A percentile compares a stretch with the other conserved stretches of the same genome.
phyloP scores from a whole-genome alignment of 2,113 vertebrate species.

The Ellobius talpinus region DNA sequence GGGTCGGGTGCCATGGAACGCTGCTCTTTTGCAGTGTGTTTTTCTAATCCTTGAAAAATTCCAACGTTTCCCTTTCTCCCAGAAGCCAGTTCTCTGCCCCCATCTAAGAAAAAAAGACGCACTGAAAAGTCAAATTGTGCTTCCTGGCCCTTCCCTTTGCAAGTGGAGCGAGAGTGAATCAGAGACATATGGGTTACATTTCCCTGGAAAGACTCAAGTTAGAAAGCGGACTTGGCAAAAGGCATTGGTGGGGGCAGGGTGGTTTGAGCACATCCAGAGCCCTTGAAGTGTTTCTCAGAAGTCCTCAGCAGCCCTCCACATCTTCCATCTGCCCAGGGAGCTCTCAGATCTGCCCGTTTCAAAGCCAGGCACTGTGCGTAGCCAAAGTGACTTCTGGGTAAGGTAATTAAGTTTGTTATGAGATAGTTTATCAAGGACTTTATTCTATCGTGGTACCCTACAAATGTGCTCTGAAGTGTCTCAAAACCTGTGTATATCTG shows the following conservation, averaged over 20 bases:
- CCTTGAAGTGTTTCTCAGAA: not conserved
- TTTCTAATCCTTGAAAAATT: not conserved
- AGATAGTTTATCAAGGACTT: constrained; percentile 23
- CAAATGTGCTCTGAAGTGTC: constrained; percentile 1
- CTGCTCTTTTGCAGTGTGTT: not conserved
- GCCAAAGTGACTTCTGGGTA: not conserved
- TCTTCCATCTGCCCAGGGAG: not conserved
- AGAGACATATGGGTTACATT: constrained; percentile 83
- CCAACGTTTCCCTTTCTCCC: not conserved
- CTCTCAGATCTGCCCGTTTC: not conserved
- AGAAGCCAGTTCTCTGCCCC: constrained; percentile 38
- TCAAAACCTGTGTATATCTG: not conserved
- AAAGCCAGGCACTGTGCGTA: not conserved
- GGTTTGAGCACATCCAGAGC: constrained; percentile 28
- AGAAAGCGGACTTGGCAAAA: constrained; percentile 77
- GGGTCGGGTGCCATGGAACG: not conserved
- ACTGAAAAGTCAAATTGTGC: constrained; percentile 57
- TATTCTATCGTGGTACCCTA: constrained; percentile 20
- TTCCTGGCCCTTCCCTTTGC: constrained; percentile 75
- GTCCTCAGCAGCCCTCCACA: not conserved
- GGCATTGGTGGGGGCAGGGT: constrained; percentile 20
- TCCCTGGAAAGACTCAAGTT: constrained; percentile 80
- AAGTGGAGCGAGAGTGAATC: constrained; percentile 71
- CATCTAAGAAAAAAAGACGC: constrained; percentile 78
- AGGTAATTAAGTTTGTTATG: not conserved